Base-by-base conservation (phyloP, 1,140 invertebrate species). In the Drosophila varians region DNA sequence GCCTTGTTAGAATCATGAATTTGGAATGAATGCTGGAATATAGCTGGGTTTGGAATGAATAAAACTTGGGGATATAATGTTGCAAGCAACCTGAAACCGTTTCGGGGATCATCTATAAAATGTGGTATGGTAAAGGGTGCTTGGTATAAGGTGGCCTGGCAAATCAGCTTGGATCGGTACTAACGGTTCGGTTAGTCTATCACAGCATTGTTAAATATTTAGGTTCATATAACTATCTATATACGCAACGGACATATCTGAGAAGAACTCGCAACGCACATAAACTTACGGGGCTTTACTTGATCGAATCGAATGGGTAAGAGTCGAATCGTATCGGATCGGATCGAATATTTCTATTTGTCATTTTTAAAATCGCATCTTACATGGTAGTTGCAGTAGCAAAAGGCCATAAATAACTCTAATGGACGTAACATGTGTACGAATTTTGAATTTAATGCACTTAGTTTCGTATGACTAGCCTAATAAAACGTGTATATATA, bases 401-500 rank as follows among this genome's bases (percentile, higher is more conserved):
- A 65, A 54, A 52, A 46, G 56, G 53, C 57, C 56, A 60, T 74
- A 52, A 75, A 74, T 74, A 75, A 75, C 71, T 75, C 61, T 75
- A 84, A 80, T 86, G 82, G 82, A 87, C 82, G 82, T 74, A 77
- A 82, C 49, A 62, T 66, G 57, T 80, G 55, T 74, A 83, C 74
- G 51, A 46, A 53, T 64, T 82, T 87, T 26, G 38, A 87, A 82
- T 88, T 86, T 87, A 87, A 87, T 87, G 82, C 82, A 87, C 82
- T 89, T 84, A 58, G 60, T 74, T 74, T 57, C 40, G 55, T 36
- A 73, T 70, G 72, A 76, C 72, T 88, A 77, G 74, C 57, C 79
- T 89, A 89, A 77, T 89, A 89, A 77, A 86, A 89, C 71, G 66
- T 77, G 65, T 89, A 89, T 58, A 89, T 56, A 77, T 89, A 89